phyloP scores from a whole-genome alignment of 37 sponge, comb jelly and placozoan genomes.

The Chondrosia reniformis region DNA sequence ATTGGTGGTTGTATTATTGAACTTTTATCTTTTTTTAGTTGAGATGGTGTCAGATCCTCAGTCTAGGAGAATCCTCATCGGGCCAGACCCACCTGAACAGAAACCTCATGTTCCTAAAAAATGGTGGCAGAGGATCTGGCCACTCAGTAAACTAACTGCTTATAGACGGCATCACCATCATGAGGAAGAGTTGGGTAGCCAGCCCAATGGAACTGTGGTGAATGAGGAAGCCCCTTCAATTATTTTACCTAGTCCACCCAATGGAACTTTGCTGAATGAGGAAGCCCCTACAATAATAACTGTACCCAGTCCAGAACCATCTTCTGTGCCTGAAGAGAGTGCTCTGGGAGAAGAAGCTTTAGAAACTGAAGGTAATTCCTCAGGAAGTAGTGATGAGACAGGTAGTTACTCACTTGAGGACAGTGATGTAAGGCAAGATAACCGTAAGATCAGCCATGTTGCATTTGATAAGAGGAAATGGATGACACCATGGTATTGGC shows the following conservation, averaged over 20 bases:
- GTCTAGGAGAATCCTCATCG: constrained; percentile 39
- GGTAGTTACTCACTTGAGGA: neutral
- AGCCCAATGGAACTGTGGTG: neutral
- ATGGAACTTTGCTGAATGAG: neutral
- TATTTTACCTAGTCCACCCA: too few species aligned
- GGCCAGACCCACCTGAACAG: constrained; percentile 39
- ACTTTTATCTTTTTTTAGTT: constrained; percentile 27
- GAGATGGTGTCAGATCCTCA: constrained; percentile 53
- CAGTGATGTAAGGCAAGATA: neutral
- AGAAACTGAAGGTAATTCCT: neutral
- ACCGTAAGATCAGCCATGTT: neutral
- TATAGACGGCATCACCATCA: neutral
- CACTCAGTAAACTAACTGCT: neutral
- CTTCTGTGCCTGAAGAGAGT: neutral
- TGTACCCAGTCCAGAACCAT: neutral
- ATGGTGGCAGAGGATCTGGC: neutral
- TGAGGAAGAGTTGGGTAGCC: neutral
- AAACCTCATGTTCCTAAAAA: neutral
- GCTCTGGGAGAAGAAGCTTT: neutral
- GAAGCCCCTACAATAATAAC: neutral
- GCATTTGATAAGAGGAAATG: constrained; percentile 32
- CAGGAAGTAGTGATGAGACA: neutral
- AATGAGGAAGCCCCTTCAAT: too few species aligned
- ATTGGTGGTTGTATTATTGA: neutral
- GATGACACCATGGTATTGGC: constrained; percentile 58